phyloP scores from a whole-genome alignment of 1,140 invertebrate genomes.

The Chironomus striatipennis region DNA sequence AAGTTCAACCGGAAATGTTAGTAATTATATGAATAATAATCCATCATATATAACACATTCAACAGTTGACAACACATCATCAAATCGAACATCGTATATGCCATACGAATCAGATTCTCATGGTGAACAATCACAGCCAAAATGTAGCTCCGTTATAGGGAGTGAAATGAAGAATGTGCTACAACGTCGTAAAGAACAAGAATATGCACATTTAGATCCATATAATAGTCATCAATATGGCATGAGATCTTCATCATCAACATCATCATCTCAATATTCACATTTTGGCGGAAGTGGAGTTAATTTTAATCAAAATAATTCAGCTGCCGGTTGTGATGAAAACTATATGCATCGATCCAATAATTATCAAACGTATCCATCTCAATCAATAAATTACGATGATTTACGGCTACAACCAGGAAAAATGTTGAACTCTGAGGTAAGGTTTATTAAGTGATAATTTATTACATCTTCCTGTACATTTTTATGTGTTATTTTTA shows the following conservation, averaged over 20 bases:
- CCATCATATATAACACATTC: not conserved
- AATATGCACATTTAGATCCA: conserved; percentile 27
- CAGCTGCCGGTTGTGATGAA: not conserved
- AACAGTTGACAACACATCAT: conserved; percentile 16
- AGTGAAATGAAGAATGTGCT: conserved; percentile 36
- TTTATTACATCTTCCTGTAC: not conserved
- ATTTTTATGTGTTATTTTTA: too few species aligned
- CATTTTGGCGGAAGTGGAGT: not conserved
- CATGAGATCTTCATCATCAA: not conserved
- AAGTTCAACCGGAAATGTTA: conserved; percentile 33
- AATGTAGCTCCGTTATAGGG: conserved; percentile 38
- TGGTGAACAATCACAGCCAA: conserved; percentile 31
- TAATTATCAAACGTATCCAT: conserved; percentile 34
- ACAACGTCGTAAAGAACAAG: conserved; percentile 34
- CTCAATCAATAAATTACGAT: conserved; percentile 39
- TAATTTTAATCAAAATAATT: conserved; percentile 17
- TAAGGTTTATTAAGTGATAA: conserved; percentile 26
- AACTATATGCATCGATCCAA: not conserved
- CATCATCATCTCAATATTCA: conserved; percentile 6
- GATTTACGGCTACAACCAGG: conserved; percentile 44
- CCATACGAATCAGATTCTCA: conserved; percentile 32
- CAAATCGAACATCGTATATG: conserved; percentile 26
- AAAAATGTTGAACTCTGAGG: conserved; percentile 47
- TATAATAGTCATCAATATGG: not conserved
- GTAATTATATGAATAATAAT: conserved; percentile 27